These are phyloP conservation scores for Hecatera dysodea DNA, from an alignment of 2,888 invertebrate species.

Conservation along the genomic window DNA sequence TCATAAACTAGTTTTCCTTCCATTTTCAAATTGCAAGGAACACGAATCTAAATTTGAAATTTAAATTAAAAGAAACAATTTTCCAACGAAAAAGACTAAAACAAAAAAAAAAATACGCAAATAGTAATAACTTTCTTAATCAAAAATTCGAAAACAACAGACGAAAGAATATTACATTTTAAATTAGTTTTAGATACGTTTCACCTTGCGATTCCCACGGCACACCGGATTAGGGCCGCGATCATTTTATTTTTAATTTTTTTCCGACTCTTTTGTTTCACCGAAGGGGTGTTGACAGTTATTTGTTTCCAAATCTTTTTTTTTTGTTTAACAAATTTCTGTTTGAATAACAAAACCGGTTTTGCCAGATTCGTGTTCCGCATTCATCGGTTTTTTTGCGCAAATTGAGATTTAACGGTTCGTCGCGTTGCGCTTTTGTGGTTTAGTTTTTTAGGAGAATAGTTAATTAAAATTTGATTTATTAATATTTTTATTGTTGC, in stretches of 20 bases:
- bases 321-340: constrained; percentile 83
- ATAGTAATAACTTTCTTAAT: constrained; percentile 71
- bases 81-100: constrained; percentile 38
- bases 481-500: constrained; percentile 82
- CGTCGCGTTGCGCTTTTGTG: constrained; percentile 86
- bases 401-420: constrained; percentile 89
- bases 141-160: constrained; percentile 77
- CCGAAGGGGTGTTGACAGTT: constrained; percentile 90
- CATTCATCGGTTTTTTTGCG: constrained; percentile 84
- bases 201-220: constrained; percentile 90
- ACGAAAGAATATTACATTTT: constrained; percentile 89
- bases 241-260: constrained; percentile 81
- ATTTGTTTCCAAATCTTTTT: constrained; percentile 88
- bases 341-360: constrained; percentile 88
- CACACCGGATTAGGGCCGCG: constrained; percentile 84
- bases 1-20: constrained; percentile 28
- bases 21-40: constrained; percentile 15
- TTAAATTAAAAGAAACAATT: constrained; percentile 28
- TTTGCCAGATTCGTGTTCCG: constrained; percentile 82
- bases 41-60: constrained; percentile 35
- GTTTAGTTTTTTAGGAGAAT: constrained; percentile 82
- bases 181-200: constrained; percentile 90
- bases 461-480: constrained; percentile 90
- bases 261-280: constrained; percentile 86
- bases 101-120: constrained; percentile 48